Percentiles rank a stretch among this genome's conserved stretches.
Evolutionary conservation across 2,113 vertebrate genomes (phyloP).

Genomic region (Oncorhynchus mykiss): DNA sequence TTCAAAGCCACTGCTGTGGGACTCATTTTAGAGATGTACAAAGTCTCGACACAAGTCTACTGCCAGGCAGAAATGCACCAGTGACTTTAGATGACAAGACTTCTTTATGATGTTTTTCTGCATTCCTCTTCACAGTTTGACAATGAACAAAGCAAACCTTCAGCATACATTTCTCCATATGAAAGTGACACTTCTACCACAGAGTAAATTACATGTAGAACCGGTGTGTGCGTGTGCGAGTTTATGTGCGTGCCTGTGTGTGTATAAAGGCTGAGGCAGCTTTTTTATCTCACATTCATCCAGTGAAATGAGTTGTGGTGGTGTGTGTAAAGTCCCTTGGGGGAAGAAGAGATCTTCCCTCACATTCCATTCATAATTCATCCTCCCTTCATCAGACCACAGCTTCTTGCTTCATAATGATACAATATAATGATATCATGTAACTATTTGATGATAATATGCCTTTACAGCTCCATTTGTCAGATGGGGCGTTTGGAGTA

Average conservation of each 20-base stretch:
- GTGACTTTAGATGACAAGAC: conserved; percentile 66
- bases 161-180: conserved; percentile 52
- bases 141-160: conserved; percentile 67
- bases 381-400: conserved; percentile 67
- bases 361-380: conserved; percentile 77
- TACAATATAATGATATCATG: conserved; percentile 53
- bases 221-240: conserved; percentile 2
- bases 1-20: conserved; percentile 63
- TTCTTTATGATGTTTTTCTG: conserved; percentile 65
- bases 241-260: background rate
- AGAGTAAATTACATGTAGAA: conserved; percentile 57
- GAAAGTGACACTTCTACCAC: conserved; percentile 46
- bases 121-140: conserved; percentile 64
- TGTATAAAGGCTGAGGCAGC: background rate
- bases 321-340: conserved; percentile 38
- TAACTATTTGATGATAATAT: conserved; percentile 70
- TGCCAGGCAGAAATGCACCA: conserved; percentile 59
- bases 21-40: conserved; percentile 68
- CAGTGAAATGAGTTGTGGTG: conserved; percentile 66
- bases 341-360: conserved; percentile 40
- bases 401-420: conserved; percentile 71
- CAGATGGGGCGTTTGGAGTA: conserved; percentile 52
- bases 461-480: conserved; percentile 69
- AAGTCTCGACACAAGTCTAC: conserved; percentile 52
- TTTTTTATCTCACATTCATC: background rate